Base-by-base conservation (phyloP, 1,140 invertebrate genomes). In the Hyles vespertilio region DNA sequence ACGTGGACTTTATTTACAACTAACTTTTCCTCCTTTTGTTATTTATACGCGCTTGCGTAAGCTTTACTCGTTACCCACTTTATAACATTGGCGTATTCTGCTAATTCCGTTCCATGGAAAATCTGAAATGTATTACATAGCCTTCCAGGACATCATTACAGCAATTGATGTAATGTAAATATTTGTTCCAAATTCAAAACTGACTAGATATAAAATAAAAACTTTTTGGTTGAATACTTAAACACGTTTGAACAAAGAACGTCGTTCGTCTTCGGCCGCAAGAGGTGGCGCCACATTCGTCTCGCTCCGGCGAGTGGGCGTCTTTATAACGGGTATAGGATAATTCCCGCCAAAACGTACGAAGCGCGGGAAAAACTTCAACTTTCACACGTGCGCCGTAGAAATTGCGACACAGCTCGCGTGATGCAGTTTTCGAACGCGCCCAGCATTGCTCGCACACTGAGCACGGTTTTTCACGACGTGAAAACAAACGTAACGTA, bases 241-340 rank as follows among this genome's bases (percentile, higher is more conserved):
- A 51, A 51, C 32, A 34, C 36, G n/a, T 54, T 45, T 44, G n/a
- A 66, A 65, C 63, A 72, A 72, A 67, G 65, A 65, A 69, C 61
- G 70, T 67, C 71, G 71, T 68, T 59, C 51, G 63, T 61, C 32
- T 34, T 9, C 48, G 67, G 64, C 55, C 68, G 59, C 55, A 40
- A 60, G 59, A 75, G 75, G 70, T 78, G 79, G 79, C 77, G 79
- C 70, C 65, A 43, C 51, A 47, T 55, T 58, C 57, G 66, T 45
- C 54, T 47, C 46, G 9, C 48, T 9, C 12, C 50, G 34, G 58
- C 43, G 51, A 55, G 57, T 64, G 57, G 55, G 34, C 46, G 59
- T 34, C 56, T 58, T 58, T 58, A 58, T 65, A 46, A 54, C 55
- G 48, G 40, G 47, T 53, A 59, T 48, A 44, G 58, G 46, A 55